Percentiles rank a stretch among this genome's conserved stretches.
Conservation (phyloP, 2,888 invertebrate species). For the Sepiola atlantica region DNA sequence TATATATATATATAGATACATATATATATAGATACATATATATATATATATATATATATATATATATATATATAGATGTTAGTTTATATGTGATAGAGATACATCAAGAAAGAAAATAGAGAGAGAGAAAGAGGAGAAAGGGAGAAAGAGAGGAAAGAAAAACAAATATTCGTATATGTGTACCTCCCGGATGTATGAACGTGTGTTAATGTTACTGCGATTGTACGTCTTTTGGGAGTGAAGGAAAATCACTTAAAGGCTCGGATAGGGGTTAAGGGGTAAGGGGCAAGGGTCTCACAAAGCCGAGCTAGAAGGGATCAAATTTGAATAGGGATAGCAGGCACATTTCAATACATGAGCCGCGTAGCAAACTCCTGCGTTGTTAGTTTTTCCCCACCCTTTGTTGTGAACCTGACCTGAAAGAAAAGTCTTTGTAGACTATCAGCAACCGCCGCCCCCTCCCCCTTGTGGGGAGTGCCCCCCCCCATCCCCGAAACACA, state of each 20-base stretch:
- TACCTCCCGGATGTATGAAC: not conserved
- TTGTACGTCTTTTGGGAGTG: not conserved
- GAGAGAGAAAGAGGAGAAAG: not conserved
- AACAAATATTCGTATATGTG: not conserved
- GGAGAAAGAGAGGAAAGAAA: not conserved
- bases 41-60: not conserved
- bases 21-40: too few relatives aligned
- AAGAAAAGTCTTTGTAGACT: conserved; percentile 32
- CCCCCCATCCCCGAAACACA: not conserved
- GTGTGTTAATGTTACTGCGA: not conserved
- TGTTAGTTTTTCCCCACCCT: conserved; percentile 32
- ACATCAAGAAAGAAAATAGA: not conserved
- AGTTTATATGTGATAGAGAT: not conserved
- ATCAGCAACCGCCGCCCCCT: not conserved
- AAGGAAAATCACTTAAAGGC: not conserved
- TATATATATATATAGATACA: too few relatives aligned
- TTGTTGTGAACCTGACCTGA: conserved; percentile 18
- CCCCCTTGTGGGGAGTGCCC: not conserved
- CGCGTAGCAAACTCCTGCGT: not conserved
- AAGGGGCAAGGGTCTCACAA: conserved; percentile 8
- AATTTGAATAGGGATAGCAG: conserved; percentile 32
- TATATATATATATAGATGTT: too few relatives aligned
- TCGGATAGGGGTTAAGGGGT: not conserved
- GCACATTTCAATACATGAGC: conserved; percentile 2
- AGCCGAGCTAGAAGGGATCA: not conserved